Evolutionary conservation across 2,797 vertebrate species (phyloP).

Genomic region (Balearica regulorum): DNA sequence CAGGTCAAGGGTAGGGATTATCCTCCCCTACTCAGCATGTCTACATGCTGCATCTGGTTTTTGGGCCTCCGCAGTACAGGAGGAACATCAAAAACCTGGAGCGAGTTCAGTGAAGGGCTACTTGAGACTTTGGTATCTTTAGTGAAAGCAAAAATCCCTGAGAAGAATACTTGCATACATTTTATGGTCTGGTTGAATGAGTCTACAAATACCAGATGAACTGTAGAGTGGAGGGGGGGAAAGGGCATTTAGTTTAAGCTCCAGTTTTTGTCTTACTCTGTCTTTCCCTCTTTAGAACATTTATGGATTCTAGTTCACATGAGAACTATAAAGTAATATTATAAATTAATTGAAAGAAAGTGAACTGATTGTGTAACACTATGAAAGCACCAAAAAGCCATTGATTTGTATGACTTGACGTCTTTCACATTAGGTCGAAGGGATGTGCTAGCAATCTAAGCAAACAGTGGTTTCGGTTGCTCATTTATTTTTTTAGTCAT

Average conservation of each 20-base stretch:
- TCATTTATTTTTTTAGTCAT: neutral
- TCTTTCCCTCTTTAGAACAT: neutral
- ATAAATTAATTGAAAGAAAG: neutral
- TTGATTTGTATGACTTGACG: neutral
- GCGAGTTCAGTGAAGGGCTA: neutral
- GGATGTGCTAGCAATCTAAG: neutral
- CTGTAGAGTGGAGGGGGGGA: neutral
- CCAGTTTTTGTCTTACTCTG: neutral
- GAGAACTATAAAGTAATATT: neutral
- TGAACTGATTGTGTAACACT: neutral
- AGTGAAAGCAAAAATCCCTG: neutral
- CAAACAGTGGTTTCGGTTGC: neutral
- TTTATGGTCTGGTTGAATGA: neutral
- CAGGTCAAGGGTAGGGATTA: neutral
- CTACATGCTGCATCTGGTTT: accelerated
- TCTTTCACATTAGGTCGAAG: neutral
- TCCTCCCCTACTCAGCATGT: neutral
- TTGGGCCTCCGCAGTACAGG: neutral
- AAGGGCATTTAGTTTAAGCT: neutral
- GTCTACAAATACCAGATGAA: neutral
- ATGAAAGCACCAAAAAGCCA: neutral
- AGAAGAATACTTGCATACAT: neutral
- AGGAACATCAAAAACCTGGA: neutral
- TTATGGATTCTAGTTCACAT: neutral
- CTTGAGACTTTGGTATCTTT: neutral